Base-by-base conservation (phyloP, 2,113 vertebrate genomes). In the Chrysemys picta region DNA sequence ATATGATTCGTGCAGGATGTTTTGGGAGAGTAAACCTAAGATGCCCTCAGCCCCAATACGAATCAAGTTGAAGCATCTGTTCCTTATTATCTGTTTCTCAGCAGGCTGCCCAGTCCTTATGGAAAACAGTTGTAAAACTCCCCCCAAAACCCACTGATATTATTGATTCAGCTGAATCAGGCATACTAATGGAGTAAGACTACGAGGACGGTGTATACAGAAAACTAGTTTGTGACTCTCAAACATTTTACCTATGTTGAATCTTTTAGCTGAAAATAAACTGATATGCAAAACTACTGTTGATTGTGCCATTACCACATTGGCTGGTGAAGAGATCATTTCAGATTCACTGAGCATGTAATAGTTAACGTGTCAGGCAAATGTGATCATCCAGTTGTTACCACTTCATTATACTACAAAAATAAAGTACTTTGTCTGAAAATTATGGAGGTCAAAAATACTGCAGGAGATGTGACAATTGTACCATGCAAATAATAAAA, bases 1-100 rank as follows among this genome's bases (percentile, higher is more conserved):
- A 75, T 90, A 8, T 96, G 96, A 97, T 93, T 97, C 95, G 95
- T 94, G 79, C 95, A 97, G 96, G 94, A 95, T 92, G 91, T 96
- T 91, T 92, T 96, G 94, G 83, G 96, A 96, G 93, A 96, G 85
- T 84, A 91, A 93, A 95, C 84, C 93, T 92, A 93, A 96, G 93
- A 91, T 94, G 91, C 21, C 35, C 85, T 92, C 94, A 92, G 86
- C 13, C 6, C 79, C 47, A 47, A 93, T 96, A 92, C 56, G 94
- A 95, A 96, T 95, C 89, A 95, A 95, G 59, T 76, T 80, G 80
- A 95, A 95, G 84, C 96, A 97, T 96, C 96, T 97, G 96, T 96
- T 97, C 85, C 85, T 96, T 92, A 95, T 97, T 97, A 97, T 10
- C 87, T 19, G 0, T 91, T 96, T 96, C 94, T 97, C 96, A 96